Percentiles rank a stretch among this genome's conserved stretches.
These are phyloP conservation scores for Phalera bucephala DNA, from an alignment of 2,888 invertebrate genomes.

Conservation along the genomic window DNA sequence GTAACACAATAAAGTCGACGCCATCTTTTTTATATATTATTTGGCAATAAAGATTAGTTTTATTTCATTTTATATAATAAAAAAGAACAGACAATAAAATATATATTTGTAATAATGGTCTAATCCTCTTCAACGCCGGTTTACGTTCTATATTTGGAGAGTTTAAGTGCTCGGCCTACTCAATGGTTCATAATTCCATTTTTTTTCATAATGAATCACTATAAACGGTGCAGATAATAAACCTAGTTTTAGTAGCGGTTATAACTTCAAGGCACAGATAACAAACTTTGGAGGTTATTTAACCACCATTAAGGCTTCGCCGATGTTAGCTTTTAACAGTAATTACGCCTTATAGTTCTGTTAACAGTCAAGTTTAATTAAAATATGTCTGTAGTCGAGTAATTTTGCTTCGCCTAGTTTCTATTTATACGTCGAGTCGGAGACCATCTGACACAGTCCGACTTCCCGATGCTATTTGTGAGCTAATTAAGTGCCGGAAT, in stretches of 20 bases:
- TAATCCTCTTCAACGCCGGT: slow-evolving; percentile 6
- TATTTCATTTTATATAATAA: too few relatives aligned
- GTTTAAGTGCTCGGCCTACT: slow-evolving; percentile 7
- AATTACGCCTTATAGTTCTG: slow-evolving; percentile 6
- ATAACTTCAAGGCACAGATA: slow-evolving; percentile 9
- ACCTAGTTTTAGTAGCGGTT: slow-evolving; percentile 8
- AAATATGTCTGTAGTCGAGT: slow-evolving; percentile 18
- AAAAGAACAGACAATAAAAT: slow-evolving; percentile 4
- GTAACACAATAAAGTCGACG: not conserved
- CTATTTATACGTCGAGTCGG: slow-evolving; percentile 29
- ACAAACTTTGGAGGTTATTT: slow-evolving; percentile 3
- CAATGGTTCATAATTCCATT: slow-evolving; percentile 13
- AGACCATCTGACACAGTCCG: slow-evolving; percentile 15
- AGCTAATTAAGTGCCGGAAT: slow-evolving; percentile 25
- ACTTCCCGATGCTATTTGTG: slow-evolving; percentile 26
- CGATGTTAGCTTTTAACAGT: slow-evolving; percentile 5
- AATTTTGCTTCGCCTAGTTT: slow-evolving; percentile 31
- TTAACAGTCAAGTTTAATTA: slow-evolving; percentile 24
- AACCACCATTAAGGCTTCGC: slow-evolving; percentile 1
- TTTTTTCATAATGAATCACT: slow-evolving; percentile 13
- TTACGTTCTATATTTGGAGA: slow-evolving; percentile 12
- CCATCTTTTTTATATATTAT: too few relatives aligned
- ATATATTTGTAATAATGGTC: slow-evolving; percentile 1
- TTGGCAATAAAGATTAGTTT: too few relatives aligned
- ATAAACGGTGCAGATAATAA: slow-evolving; percentile 9